Percentiles rank a stretch among this genome's conserved stretches.
These are phyloP conservation scores for Palloptera scutellata DNA, from an alignment of 2,888 invertebrate genomes.

Conservation along the genomic window DNA sequence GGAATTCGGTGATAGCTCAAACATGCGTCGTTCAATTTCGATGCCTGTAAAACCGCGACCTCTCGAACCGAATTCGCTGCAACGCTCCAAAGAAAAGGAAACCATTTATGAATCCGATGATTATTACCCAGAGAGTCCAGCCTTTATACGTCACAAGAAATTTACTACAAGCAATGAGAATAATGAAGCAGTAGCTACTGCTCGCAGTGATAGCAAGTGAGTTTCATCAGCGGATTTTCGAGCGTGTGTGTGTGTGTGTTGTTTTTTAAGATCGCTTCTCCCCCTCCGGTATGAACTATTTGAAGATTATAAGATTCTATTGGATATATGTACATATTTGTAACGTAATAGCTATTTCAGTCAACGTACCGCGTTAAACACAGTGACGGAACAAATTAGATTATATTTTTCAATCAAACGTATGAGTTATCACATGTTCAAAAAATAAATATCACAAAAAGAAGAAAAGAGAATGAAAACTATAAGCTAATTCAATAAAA, in stretches of 20 bases:
- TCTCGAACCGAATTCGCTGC: conserved; percentile 49
- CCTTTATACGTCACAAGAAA: conserved; percentile 44
- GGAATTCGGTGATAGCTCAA: conserved; percentile 7
- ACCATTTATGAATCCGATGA: conserved; percentile 48
- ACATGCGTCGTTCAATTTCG: conserved; percentile 58
- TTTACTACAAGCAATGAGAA: conserved; percentile 37
- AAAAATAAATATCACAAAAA: too few relatives aligned
- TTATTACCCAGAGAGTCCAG: conserved; percentile 58
- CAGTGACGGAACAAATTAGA: too few relatives aligned
- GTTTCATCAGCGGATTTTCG: conserved; percentile 31
- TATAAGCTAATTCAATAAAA: too few relatives aligned
- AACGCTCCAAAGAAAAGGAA: conserved; percentile 61
- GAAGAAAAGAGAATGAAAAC: too few relatives aligned
- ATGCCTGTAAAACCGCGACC: conserved; percentile 62
- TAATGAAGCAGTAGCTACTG: not conserved
- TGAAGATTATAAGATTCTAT: too few relatives aligned
- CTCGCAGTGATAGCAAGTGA: conserved; percentile 53
- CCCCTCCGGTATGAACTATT: too few relatives aligned
- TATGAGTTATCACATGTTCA: too few relatives aligned
- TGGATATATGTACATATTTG: too few relatives aligned
- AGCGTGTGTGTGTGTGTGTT: not conserved
- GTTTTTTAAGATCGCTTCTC: too few relatives aligned
- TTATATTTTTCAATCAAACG: too few relatives aligned
- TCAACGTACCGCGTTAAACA: too few relatives aligned
- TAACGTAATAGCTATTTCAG: too few relatives aligned